Percentiles rank a stretch among this genome's conserved stretches.
Evolutionary conservation across 2,888 invertebrate species (phyloP).

Genomic region (Sphinx pinastri): DNA sequence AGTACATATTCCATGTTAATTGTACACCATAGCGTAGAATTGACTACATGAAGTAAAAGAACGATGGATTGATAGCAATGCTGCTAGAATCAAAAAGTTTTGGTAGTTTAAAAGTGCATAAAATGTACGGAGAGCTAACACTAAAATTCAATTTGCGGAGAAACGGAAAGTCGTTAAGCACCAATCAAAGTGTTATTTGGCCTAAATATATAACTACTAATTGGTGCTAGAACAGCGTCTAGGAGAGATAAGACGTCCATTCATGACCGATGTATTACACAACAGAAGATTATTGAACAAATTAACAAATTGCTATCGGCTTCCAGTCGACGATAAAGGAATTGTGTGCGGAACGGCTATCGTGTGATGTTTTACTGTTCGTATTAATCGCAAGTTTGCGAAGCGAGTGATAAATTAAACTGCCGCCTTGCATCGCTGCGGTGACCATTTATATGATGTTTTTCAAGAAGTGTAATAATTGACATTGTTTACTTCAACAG

Average conservation of each 20-base stretch:
- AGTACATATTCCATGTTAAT: too few relatives aligned
- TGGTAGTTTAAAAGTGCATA: too few relatives aligned
- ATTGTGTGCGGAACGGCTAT: slow-evolving; percentile 47
- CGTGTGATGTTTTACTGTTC: slow-evolving; percentile 49
- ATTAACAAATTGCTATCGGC: slow-evolving; percentile 38
- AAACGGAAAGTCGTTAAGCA: too few relatives aligned
- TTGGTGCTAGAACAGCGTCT: too few relatives aligned
- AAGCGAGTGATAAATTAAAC: slow-evolving; percentile 60
- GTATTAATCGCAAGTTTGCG: slow-evolving; percentile 57
- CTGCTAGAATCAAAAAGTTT: too few relatives aligned
- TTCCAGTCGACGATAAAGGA: slow-evolving; percentile 42
- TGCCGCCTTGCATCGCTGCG: slow-evolving; percentile 36
- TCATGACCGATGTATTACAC: slow-evolving; percentile 3
- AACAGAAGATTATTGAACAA: slow-evolving; percentile 29
- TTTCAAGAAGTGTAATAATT: neutral
- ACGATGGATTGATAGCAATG: too few relatives aligned
- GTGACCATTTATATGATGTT: neutral
- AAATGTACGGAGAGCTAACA: too few relatives aligned
- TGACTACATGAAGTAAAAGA: too few relatives aligned
- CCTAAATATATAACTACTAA: too few relatives aligned
- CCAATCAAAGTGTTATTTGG: too few relatives aligned
- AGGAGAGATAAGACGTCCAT: neutral
- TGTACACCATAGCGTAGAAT: too few relatives aligned
- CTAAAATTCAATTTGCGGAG: too few relatives aligned
- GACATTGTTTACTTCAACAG: neutral